Conservation (phyloP, 2,888 invertebrate species). For the Folsomia manolachei region DNA sequence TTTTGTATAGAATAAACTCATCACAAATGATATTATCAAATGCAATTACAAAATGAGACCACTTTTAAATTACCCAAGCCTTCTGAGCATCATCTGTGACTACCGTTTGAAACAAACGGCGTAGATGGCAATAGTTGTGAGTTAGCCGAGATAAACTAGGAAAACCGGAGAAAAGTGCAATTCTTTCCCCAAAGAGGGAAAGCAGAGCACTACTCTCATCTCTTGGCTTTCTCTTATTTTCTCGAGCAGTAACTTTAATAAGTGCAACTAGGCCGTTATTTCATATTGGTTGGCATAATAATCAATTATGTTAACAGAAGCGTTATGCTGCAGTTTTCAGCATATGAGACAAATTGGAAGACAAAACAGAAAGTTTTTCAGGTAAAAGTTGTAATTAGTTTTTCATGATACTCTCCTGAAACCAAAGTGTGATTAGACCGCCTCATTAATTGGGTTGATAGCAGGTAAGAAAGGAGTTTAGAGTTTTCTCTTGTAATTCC, state of each 20-base stretch:
- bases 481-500: no score
- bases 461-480: not conserved
- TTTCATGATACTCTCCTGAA: not conserved
- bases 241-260: no score
- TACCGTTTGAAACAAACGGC: no score
- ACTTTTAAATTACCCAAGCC: no score
- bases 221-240: no score
- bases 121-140: no score
- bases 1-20: no score
- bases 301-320: not conserved
- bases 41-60: no score
- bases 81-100: not conserved
- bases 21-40: no score
- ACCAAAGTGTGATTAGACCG: conserved; percentile 12
- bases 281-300: no score
- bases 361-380: not conserved
- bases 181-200: not conserved
- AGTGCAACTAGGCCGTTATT: no score
- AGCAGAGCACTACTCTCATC: not conserved
- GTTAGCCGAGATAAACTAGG: conserved; percentile 10
- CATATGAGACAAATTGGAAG: not conserved
- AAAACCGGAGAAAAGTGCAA: conserved; percentile 10
- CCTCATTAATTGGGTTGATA: conserved; percentile 17
- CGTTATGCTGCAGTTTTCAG: not conserved
- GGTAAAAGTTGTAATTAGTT: conserved; percentile 13